Evolutionary conservation across 1,140 invertebrate species (phyloP).

Genomic region (Radopholus similis): DNA sequence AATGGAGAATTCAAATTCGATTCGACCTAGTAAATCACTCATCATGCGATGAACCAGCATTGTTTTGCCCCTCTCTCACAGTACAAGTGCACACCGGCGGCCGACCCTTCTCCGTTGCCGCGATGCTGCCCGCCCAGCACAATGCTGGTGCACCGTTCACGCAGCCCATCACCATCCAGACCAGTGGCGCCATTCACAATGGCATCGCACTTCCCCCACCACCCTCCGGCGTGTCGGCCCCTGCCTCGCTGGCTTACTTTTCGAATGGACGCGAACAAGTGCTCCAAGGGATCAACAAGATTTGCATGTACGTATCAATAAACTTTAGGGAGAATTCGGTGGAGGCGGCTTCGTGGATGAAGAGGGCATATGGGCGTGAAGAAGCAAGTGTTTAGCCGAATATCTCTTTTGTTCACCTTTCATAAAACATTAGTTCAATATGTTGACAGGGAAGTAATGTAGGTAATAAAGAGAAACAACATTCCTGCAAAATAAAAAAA

Average conservation of each 20-base stretch:
- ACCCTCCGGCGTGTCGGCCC: conserved; percentile 11
- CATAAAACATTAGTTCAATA: too few species aligned
- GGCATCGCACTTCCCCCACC: neutral
- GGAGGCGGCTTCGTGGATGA: conserved; percentile 19
- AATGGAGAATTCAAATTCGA: neutral
- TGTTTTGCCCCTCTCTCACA: neutral
- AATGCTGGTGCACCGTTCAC: neutral
- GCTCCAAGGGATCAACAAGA: neutral
- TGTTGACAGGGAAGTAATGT: too few species aligned
- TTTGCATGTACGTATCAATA: neutral
- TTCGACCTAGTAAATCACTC: neutral
- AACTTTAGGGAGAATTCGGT: neutral
- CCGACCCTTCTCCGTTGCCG: neutral
- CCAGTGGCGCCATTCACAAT: neutral
- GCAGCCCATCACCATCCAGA: conserved; percentile 5
- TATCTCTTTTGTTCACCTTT: too few species aligned
- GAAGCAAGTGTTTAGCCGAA: too few species aligned
- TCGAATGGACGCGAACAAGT: neutral
- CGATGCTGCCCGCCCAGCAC: neutral
- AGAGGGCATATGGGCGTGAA: conserved; percentile 46
- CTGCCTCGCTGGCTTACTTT: conserved; percentile 21
- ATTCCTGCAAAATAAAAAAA: too few species aligned
- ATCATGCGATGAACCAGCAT: neutral
- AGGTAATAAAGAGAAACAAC: too few species aligned
- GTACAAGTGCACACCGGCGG: neutral